These are phyloP conservation scores for Xyrichtys novacula DNA, from an alignment of 2,797 vertebrate species.

Conservation along the genomic window DNA sequence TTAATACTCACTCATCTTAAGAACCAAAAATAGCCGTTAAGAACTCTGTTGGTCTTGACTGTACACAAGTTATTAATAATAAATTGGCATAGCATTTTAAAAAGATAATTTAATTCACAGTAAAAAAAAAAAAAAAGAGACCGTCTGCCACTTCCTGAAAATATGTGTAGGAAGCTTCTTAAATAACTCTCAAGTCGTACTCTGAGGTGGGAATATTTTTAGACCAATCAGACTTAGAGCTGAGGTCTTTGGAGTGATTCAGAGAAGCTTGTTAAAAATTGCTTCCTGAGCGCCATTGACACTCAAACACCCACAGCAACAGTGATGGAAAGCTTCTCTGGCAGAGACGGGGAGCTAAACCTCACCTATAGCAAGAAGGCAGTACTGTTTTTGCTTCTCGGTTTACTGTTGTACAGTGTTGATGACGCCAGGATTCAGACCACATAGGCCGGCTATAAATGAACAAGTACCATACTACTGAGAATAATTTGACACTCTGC, in stretches of 20 bases:
- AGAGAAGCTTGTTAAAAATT: constrained; percentile 42
- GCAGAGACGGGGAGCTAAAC: not conserved
- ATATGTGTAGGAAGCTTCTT: constrained; percentile 39
- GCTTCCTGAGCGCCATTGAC: constrained; percentile 26
- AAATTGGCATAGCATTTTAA: constrained; percentile 1
- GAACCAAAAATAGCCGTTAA: not conserved
- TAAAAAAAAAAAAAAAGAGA: constrained; percentile 16
- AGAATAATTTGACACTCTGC: constrained; percentile 10
- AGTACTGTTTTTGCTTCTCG: not conserved
- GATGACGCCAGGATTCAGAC: not conserved
- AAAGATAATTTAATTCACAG: constrained; percentile 28
- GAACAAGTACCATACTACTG: not conserved
- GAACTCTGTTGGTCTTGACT: constrained; percentile 2
- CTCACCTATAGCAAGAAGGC: constrained; percentile 23
- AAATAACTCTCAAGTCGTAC: constrained; percentile 39
- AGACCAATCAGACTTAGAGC: constrained; percentile 54
- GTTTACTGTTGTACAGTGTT: constrained; percentile 11
- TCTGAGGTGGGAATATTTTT: constrained; percentile 51
- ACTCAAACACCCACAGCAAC: constrained; percentile 19
- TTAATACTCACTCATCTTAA: not conserved
- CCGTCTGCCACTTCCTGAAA: constrained; percentile 16
- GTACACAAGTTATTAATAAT: not conserved
- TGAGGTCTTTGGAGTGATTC: constrained; percentile 29
- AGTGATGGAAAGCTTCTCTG: constrained; percentile 26
- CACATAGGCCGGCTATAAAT: not conserved